Evolutionary conservation across 2,113 vertebrate genomes (phyloP), one percentile per base, ranked within the genome.

Genomic region (Arothron firmamentum): DNA sequence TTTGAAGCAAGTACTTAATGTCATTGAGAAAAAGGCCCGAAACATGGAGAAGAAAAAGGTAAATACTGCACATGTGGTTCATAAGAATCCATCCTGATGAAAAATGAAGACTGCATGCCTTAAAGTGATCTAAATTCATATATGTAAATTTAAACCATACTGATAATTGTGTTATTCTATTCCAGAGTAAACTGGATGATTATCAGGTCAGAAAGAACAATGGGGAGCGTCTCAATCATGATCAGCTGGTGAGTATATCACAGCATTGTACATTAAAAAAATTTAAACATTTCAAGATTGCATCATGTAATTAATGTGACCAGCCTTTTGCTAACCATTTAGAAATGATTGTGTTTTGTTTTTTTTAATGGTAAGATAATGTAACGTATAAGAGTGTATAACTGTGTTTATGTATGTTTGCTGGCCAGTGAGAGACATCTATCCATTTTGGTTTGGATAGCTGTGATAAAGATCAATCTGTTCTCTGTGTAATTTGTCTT

Each of bases 31-130:
- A 91, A 98, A 98, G 79, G 92, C 93, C 48, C 92, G 95, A 59
- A 98, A 96, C 85, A 92, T 98, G 87, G 96, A 97, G 75, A 98
- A 98, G 90, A 97, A 97, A 88, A 97, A 97, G 94, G 96, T 97
- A 74, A 83, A 65, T 17, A 6, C 8, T 11, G 10, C 54, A 0
- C 2, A 62, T 8, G 3, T 21, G 20, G 55, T 70, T 72, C 1
- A 52, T 72, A 8, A 1, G 21, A 18, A 48, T 55, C 3, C 6
- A 11, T 47, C 14, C 10, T 17, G 12, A 34, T 9, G n/a, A 15
- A 3, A 14, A 5, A 38, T 12, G 2, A 49, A 19, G 6, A n/a
- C 9, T 38, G 11, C 8, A 38, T 38, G 34, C 34, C 11, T 38
- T 38, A 38, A 38, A 38, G 9, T 38, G 34, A 10, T 38, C 3